These are phyloP conservation scores for Alentia gelatinosa DNA, from an alignment of 2,888 invertebrate genomes.

Conservation along the genomic window DNA sequence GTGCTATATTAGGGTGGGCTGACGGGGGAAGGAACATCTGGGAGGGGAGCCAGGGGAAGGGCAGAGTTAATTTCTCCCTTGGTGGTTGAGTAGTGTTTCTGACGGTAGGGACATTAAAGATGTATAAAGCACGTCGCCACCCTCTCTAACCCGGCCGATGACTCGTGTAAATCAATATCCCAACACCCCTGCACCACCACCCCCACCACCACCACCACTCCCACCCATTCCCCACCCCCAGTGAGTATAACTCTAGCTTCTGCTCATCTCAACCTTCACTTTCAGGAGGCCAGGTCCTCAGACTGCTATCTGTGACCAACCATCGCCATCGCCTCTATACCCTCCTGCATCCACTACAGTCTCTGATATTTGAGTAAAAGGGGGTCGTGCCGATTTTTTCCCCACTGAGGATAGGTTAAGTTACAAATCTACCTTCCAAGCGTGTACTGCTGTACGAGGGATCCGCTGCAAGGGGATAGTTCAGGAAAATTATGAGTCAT, in stretches of 20 bases:
- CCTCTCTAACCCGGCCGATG: neutral
- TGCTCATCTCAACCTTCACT: no score
- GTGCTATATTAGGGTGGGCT: neutral
- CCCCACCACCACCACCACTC: neutral
- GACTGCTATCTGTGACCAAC: neutral
- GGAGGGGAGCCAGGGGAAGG: neutral
- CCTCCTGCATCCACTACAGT: neutral
- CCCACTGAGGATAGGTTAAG: no score
- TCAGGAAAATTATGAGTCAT: slow-evolving; percentile 1
- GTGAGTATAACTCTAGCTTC: neutral
- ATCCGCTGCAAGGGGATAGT: neutral
- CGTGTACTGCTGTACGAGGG: neutral
- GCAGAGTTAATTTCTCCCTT: slow-evolving; percentile 31
- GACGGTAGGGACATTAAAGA: neutral
- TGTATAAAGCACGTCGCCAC: neutral
- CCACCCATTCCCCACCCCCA: slow-evolving; percentile 9
- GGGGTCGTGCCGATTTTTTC: neutral
- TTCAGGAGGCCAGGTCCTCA: neutral
- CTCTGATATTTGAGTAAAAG: neutral
- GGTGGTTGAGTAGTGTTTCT: neutral
- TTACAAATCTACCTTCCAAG: no score
- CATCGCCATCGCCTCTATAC: neutral
- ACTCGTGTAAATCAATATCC: slow-evolving; percentile 30
- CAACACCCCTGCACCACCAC: neutral
- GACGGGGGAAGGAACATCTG: neutral